Percentiles rank a stretch among this genome's conserved stretches.
Evolutionary conservation across 2,797 vertebrate species (phyloP).

Genomic region (Ataeniobius toweri): DNA sequence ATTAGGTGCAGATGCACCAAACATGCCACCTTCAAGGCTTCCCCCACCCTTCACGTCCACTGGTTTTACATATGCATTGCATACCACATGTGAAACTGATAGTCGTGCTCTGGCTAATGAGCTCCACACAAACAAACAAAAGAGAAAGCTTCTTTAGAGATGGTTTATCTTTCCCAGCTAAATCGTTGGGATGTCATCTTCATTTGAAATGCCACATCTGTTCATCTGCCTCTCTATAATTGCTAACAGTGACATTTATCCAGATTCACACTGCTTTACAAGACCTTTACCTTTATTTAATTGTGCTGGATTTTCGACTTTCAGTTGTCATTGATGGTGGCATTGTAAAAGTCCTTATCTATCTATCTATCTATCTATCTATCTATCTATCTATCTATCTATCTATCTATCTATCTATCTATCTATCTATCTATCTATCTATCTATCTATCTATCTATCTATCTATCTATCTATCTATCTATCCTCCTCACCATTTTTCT

Average conservation of each 20-base stretch:
- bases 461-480: neutral
- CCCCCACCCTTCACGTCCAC: slow-evolving; percentile 6
- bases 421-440: slow-evolving; percentile 4
- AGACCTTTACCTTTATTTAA: slow-evolving; percentile 59
- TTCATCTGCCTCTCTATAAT: slow-evolving; percentile 57
- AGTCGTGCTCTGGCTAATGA: slow-evolving; percentile 17
- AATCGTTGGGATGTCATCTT: slow-evolving; percentile 18
- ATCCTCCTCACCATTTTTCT: neutral
- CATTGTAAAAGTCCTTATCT: neutral
- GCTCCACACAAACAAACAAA: slow-evolving; percentile 38
- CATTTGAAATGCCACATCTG: slow-evolving; percentile 57
- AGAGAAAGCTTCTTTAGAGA: slow-evolving; percentile 6
- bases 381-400: slow-evolving; percentile 10
- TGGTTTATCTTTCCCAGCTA: neutral
- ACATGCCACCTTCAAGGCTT: slow-evolving; percentile 36
- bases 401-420: slow-evolving; percentile 14
- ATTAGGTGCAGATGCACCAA: slow-evolving; percentile 47
- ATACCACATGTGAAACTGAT: slow-evolving; percentile 14
- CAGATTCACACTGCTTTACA: slow-evolving; percentile 51
- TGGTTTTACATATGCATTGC: neutral
- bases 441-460: slow-evolving; percentile 7
- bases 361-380: slow-evolving; percentile 12
- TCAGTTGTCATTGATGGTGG: slow-evolving; percentile 8
- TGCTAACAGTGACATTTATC: slow-evolving; percentile 60
- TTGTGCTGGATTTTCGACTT: slow-evolving; percentile 37